phyloP scores from a whole-genome alignment of 2,888 invertebrate genomes.

The Syritta pipiens region DNA sequence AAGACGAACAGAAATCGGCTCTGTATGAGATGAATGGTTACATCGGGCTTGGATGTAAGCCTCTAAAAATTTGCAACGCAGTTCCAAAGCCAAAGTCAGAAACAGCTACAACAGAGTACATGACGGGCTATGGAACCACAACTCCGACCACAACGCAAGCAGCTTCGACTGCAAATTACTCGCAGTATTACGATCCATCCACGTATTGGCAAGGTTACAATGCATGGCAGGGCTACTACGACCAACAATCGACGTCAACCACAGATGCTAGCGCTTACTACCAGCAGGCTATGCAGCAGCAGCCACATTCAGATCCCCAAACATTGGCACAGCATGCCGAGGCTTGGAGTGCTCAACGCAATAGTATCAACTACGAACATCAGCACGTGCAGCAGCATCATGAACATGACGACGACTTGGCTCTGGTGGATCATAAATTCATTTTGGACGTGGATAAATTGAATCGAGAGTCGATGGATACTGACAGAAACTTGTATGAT shows the following conservation, averaged over 20 bases:
- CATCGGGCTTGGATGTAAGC: conserved; percentile 91
- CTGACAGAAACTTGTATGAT: conserved; percentile 89
- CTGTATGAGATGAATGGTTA: conserved; percentile 96
- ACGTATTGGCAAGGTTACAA: conserved; percentile 94
- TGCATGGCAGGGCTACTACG: conserved; percentile 88
- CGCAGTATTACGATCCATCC: conserved; percentile 90
- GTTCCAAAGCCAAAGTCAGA: conserved; percentile 89
- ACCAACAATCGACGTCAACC: conserved; percentile 76
- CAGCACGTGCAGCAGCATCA: conserved; percentile 75
- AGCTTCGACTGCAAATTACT: conserved; percentile 79
- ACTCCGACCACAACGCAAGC: conserved; percentile 71
- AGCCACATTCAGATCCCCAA: conserved; percentile 76
- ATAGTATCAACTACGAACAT: conserved; percentile 78
- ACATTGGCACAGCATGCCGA: conserved; percentile 79
- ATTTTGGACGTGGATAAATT: conserved; percentile 87
- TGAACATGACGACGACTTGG: conserved; percentile 83
- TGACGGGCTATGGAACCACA: conserved; percentile 73
- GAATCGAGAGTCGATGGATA: conserved; percentile 88
- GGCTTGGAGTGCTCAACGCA: conserved; percentile 80
- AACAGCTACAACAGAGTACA: conserved; percentile 74
- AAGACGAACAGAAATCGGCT: conserved; percentile 95
- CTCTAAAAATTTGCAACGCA: conserved; percentile 94
- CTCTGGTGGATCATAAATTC: conserved; percentile 89
- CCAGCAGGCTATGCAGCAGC: conserved; percentile 75
- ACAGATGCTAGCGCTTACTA: conserved; percentile 76